These are phyloP conservation scores for Mesocentrotus franciscanus DNA, from an alignment of 53 echinoderm and acorn worm species.

Conservation along the genomic window DNA sequence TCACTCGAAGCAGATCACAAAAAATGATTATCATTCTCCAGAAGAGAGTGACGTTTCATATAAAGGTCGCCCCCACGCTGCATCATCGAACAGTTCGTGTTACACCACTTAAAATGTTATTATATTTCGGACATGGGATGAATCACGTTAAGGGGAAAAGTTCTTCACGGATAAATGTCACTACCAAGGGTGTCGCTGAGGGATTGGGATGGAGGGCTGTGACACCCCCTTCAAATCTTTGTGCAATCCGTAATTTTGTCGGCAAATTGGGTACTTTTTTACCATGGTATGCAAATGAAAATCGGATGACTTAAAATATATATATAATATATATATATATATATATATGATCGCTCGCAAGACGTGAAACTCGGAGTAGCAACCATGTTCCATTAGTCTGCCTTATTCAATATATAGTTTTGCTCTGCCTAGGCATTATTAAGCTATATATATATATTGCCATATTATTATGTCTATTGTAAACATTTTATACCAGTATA, in stretches of 20 bases:
- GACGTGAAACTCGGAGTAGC: no score
- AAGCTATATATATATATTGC: no score
- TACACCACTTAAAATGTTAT: slow-evolving; percentile 33
- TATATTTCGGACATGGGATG: slow-evolving; percentile 27
- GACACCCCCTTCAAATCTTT: not conserved
- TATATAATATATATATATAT: no score
- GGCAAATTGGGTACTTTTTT: not conserved
- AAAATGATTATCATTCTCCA: slow-evolving; percentile 34
- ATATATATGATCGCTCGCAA: no score
- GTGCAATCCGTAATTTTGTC: not conserved
- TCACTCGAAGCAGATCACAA: slow-evolving; percentile 23
- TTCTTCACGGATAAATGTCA: not conserved
- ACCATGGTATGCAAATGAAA: no score
- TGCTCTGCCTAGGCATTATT: no score
- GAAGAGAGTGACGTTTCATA: not conserved
- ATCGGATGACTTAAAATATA: no score
- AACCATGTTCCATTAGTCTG: no score
- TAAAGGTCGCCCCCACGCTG: slow-evolving; percentile 29
- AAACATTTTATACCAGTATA: no score
- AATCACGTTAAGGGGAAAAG: slow-evolving; percentile 11
- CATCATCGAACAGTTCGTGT: slow-evolving; percentile 16
- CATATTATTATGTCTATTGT: no score
- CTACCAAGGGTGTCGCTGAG: not conserved
- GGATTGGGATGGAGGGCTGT: not conserved
- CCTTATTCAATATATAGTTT: no score